Conservation (phyloP, 2,888 invertebrate species). For the Ormyrus rosae region DNA sequence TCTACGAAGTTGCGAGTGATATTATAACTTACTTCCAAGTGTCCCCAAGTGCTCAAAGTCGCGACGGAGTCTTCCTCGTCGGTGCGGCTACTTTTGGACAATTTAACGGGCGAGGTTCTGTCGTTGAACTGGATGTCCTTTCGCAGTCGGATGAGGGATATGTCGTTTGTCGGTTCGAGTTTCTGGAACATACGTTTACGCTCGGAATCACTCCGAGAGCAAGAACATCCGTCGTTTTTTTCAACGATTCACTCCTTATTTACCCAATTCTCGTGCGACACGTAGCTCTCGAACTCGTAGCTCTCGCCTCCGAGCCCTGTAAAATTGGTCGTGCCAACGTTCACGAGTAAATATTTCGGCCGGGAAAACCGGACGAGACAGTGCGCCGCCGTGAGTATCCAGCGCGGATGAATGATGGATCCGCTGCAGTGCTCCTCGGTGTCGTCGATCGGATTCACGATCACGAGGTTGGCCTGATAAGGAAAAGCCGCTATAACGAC, state of each 20-base stretch:
- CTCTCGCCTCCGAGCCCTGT: constrained; percentile 3
- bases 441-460: constrained; percentile 1
- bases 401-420: constrained; percentile 27
- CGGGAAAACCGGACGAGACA: constrained; percentile 15
- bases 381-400: constrained; percentile 40
- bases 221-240: background rate
- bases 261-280: constrained; percentile 31
- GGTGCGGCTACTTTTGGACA: background rate
- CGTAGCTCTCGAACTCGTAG: constrained; percentile 10
- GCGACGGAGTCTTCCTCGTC: background rate
- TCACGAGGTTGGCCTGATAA: constrained; percentile 34
- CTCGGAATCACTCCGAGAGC: no score
- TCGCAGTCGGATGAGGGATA: constrained; percentile 20
- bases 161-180: constrained; percentile 2
- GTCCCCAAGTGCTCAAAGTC: constrained; percentile 30
- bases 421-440: constrained; percentile 21
- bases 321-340: constrained; percentile 15
- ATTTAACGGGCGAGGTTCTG: background rate
- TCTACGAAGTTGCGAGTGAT: background rate
- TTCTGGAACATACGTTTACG: constrained; percentile 9
- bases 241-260: no score
- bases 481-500: constrained; percentile 3
- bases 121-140: constrained; percentile 2
- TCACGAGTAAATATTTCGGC: constrained; percentile 25
- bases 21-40: background rate